phyloP scores from a whole-genome alignment of 2,113 vertebrate genomes.

The Sylvietta virens region DNA sequence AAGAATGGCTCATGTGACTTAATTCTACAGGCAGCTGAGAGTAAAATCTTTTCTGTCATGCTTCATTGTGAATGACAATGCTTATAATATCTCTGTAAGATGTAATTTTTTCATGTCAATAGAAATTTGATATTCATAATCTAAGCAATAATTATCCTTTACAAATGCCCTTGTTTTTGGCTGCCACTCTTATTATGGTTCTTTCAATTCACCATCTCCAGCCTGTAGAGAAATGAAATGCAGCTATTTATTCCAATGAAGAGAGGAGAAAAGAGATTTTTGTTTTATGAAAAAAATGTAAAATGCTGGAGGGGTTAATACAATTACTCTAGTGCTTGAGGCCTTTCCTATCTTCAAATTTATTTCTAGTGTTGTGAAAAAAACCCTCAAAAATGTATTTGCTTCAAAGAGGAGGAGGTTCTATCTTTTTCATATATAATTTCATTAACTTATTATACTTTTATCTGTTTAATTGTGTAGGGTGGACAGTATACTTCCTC shows the following conservation, averaged over 20 bases:
- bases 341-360: not conserved
- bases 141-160: conserved; percentile 49
- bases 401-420: not conserved
- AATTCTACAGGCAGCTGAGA: not conserved
- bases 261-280: not conserved
- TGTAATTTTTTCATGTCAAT: conserved; percentile 36
- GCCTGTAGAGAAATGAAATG: not conserved
- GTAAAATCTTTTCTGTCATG: conserved; percentile 22
- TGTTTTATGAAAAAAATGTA: not conserved
- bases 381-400: not conserved
- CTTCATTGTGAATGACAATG: conserved; percentile 49
- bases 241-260: not conserved
- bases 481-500: not conserved
- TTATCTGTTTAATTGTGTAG: not conserved
- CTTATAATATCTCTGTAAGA: conserved; percentile 35
- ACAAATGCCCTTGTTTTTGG: conserved; percentile 43
- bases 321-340: not conserved
- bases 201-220: conserved; percentile 30
- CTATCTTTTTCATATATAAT: not conserved
- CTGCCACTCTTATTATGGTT: conserved; percentile 23
- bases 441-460: not conserved
- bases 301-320: not conserved
- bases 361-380: not conserved
- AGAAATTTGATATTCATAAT: conserved; percentile 60
- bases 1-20: not conserved